Conservation (phyloP, 2,888 invertebrate species). For the Lithophane semibrunnea region DNA sequence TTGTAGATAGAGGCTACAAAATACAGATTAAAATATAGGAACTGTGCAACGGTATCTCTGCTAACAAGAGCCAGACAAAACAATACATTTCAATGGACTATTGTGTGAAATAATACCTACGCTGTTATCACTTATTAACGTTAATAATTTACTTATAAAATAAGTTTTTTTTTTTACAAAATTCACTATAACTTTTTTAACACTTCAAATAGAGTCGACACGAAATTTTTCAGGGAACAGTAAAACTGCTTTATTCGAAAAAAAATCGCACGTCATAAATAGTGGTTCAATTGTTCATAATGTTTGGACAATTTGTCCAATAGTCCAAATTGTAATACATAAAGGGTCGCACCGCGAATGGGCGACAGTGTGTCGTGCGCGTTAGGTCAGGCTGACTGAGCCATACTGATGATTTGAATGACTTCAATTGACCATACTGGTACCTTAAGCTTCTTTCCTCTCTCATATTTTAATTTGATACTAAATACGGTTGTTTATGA, state of each 20-base stretch:
- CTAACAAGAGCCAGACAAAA: background rate
- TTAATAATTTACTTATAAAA: background rate
- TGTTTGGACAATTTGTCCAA: background rate
- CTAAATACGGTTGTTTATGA: background rate
- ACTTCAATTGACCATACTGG: constrained; percentile 24
- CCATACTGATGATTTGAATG: constrained; percentile 53
- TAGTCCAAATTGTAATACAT: constrained; percentile 10
- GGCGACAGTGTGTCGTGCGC: constrained; percentile 27
- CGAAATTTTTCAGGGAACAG: constrained; percentile 12
- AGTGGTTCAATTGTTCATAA: constrained; percentile 18
- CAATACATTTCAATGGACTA: background rate
- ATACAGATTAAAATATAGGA: background rate
- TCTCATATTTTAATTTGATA: constrained; percentile 22
- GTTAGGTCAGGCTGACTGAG: constrained; percentile 47
- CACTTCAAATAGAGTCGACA: background rate
- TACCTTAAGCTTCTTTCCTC: constrained; percentile 21
- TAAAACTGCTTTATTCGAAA: constrained; percentile 18
- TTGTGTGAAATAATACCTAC: constrained; percentile 10
- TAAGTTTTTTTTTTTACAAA: background rate
- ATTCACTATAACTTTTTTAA: background rate
- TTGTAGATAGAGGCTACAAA: background rate
- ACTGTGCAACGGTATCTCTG: constrained; percentile 25
- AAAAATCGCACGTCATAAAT: constrained; percentile 7
- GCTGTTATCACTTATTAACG: constrained; percentile 13
- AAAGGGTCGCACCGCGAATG: constrained; percentile 19